Base-by-base conservation (phyloP, 2,888 invertebrate species). In the Agelastica alni region DNA sequence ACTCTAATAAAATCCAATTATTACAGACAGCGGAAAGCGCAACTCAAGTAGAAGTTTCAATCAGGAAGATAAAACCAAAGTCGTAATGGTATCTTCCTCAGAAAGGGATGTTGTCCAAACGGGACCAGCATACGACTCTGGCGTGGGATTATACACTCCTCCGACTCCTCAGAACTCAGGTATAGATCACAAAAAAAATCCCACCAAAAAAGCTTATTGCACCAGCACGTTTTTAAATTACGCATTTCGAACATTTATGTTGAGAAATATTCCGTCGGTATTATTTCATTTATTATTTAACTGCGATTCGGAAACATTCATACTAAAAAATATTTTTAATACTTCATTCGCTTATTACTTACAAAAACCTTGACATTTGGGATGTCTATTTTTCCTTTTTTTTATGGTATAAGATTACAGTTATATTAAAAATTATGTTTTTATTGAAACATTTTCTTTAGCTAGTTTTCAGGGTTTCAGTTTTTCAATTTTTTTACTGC, bases 141-240 rank as follows among this genome's bases (percentile, higher is more conserved):
- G 78, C 71, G 71, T 77, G 70, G 76, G 75, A 74, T 75, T 76
- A 70, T 77, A 73, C 68, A 74, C 73, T 53, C 75, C 74, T 56
- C 68, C 78, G 69, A 78, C 77, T 74, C 78, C 79, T 71, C 79
- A 72, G 67, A 68, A 67, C 67, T 75, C 77, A 75, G 76, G 77
- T 77, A 77, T 59, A 63, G 53, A 53, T 56, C 41, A 59, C 41
- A n/a, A 14, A 17, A 41, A 49, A 49, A n/a, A n/a, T n/a, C 39
- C 49, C 51, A 51, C 46, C 34, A 10, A 43, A 47, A 53, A 44
- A 41, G 52, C 47, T 42, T 54, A 53, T 60, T 56, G 53, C 54
- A 58, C 58, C 58, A 57, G 60, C 60, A 60, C 60, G 53, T 59
- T 56, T 55, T 49, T 36, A 32, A 48, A 41, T 41, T 49, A 42